These are phyloP conservation scores for Neoaliturus tenellus DNA, from an alignment of 2,888 invertebrate species.

Conservation along the genomic window DNA sequence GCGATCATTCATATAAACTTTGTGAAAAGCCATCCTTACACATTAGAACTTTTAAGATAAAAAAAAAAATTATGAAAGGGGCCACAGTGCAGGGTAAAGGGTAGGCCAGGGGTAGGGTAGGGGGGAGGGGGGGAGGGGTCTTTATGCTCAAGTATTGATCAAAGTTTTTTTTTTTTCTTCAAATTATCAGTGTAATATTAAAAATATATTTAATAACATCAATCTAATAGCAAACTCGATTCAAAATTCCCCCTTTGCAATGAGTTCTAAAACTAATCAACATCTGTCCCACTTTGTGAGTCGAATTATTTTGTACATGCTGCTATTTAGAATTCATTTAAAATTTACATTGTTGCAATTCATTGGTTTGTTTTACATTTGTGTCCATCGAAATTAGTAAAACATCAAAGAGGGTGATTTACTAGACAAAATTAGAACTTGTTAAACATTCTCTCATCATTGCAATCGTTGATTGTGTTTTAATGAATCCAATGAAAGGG, in stretches of 20 bases:
- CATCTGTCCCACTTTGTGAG: background rate
- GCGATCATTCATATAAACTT: too few relatives aligned
- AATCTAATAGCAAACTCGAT: too few relatives aligned
- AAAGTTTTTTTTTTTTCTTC: too few relatives aligned
- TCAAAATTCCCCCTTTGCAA: background rate
- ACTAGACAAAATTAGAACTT: slow-evolving; percentile 34
- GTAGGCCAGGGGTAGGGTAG: too few relatives aligned
- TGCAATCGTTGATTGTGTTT: slow-evolving; percentile 36
- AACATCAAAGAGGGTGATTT: slow-evolving; percentile 37
- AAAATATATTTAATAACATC: too few relatives aligned
- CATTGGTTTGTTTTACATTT: slow-evolving; percentile 35
- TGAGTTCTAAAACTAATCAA: background rate
- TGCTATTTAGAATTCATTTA: slow-evolving; percentile 27
- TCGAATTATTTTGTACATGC: background rate
- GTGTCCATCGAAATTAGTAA: slow-evolving; percentile 33
- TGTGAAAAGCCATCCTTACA: too few relatives aligned
- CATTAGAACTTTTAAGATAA: too few relatives aligned
- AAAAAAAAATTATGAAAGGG: too few relatives aligned
- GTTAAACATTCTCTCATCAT: slow-evolving; percentile 26
- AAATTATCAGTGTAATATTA: too few relatives aligned
- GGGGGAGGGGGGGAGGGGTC: too few relatives aligned
- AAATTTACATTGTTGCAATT: slow-evolving; percentile 27
- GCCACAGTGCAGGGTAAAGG: too few relatives aligned
- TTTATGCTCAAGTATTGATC: too few relatives aligned
- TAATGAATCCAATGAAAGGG: slow-evolving; percentile 8